These are phyloP conservation scores for Caloenas nicobarica DNA, from an alignment of 2,113 vertebrate genomes.

Conservation along the genomic window DNA sequence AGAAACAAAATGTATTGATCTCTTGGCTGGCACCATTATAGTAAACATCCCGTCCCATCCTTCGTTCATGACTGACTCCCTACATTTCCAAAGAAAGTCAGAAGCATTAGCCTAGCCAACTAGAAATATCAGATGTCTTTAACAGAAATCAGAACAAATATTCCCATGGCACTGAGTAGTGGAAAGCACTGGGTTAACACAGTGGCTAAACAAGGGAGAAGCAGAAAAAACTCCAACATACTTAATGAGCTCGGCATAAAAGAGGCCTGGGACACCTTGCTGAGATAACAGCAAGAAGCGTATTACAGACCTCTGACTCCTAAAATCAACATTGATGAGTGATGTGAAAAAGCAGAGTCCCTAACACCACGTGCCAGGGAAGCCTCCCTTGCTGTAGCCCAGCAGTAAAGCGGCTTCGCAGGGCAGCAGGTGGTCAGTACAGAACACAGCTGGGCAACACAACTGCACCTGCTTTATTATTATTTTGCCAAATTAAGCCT, in stretches of 20 bases:
- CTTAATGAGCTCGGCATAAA: neutral
- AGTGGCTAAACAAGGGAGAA: neutral
- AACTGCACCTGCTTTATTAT: neutral
- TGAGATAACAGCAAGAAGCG: neutral
- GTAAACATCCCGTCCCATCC: neutral
- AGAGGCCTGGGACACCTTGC: neutral
- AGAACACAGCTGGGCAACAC: neutral
- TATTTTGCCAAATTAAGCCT: neutral
- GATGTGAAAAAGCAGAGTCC: neutral
- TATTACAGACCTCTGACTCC: neutral
- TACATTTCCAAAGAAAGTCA: neutral
- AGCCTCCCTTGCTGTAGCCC: neutral
- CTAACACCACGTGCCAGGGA: rapidly evolving
- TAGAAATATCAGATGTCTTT: neutral
- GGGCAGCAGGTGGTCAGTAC: neutral
- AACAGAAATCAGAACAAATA: neutral
- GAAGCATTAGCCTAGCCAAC: neutral
- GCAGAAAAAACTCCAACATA: neutral
- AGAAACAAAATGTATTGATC: neutral
- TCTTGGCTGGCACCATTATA: neutral
- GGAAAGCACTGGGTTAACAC: neutral
- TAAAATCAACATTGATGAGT: neutral
- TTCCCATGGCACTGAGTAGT: rapidly evolving
- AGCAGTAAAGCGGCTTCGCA: neutral
- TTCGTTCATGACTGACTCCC: neutral